Evolutionary conservation across 1,140 invertebrate genomes (phyloP), one percentile per base, ranked within the genome.

Genomic region (Dreissena rostriformis): DNA sequence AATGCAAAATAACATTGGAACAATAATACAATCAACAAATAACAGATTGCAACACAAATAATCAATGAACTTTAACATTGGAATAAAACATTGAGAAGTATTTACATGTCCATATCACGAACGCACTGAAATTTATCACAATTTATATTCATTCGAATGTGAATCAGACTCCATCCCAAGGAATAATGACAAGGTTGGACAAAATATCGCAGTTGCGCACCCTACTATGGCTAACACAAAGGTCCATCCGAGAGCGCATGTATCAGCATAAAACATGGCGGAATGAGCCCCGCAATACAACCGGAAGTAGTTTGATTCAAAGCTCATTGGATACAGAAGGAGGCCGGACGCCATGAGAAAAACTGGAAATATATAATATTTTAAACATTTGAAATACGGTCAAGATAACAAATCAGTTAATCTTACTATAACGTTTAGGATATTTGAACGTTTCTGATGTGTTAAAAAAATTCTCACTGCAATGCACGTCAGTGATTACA

Each of bases 141-240:
- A 53, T 74, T 74, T 74, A 28, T n/a, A 74, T n/a, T 74, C 71
- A 17, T n/a, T n/a, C 15, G 19, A 49, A 15, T 74, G 49, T 19
- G n/a, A 17, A n/a, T 53, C 24, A 49, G 28, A n/a, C 19, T 71
- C 77, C 28, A 70, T 66, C 26, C 8, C 53, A 57, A 66, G 87
- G 70, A 89, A 91, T 61, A 89, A 89, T 10, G 89, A 84, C 22
- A 94, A 89, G 63, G 93, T 88, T 2, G 94, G 94, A 82, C 93
- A 93, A 84, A 94, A 94, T 39, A 93, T 87, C 1, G 92, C 89
- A 19, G 94, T 79, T 4, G 93, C 89, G 5, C 92, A 90, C 66
- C 91, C 91, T 68, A 94, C 91, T 17, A 94, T 91, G n/a, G 92
- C 92, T 63, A 94, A 86, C 86, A 93, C 90, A 86, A 94, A 94